Evolutionary conservation across 1,140 invertebrate species (phyloP).

Genomic region (Tetramorium parvispinum): DNA sequence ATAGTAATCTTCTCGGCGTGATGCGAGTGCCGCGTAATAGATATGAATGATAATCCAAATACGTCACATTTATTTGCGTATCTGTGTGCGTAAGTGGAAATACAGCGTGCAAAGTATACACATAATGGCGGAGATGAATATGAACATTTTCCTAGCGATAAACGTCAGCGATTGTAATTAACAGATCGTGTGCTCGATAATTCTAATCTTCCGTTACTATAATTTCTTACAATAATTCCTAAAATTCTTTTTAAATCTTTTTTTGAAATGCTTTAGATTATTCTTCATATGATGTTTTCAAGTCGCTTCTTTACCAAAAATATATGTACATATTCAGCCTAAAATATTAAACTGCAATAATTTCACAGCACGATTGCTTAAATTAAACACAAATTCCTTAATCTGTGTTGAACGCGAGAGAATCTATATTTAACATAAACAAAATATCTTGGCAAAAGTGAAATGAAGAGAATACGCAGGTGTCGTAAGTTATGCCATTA

Average conservation of each 20-base stretch:
- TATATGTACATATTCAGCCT: neutral
- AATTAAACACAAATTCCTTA: neutral
- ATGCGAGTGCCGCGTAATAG: constrained; percentile 26
- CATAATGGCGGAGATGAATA: constrained; percentile 5
- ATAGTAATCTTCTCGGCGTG: constrained; percentile 35
- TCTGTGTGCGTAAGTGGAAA: neutral
- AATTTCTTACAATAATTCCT: too few relatives aligned
- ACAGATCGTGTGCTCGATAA: neutral
- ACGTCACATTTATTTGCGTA: constrained; percentile 66
- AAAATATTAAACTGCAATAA: constrained; percentile 13
- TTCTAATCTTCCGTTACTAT: neutral
- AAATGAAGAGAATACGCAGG: neutral
- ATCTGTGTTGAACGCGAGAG: neutral
- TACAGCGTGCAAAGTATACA: neutral
- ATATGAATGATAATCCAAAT: constrained; percentile 7
- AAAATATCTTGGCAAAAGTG: constrained; percentile 3
- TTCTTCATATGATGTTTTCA: neutral
- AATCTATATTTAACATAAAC: neutral
- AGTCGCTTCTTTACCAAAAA: neutral
- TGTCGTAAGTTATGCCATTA: neutral
- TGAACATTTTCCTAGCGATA: constrained; percentile 14
- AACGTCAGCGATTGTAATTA: neutral
- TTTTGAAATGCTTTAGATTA: too few relatives aligned
- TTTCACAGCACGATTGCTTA: neutral
- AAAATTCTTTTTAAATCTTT: neutral